phyloP scores from a whole-genome alignment of 2,113 vertebrate species.

The Sphaerodactylus townsendi region DNA sequence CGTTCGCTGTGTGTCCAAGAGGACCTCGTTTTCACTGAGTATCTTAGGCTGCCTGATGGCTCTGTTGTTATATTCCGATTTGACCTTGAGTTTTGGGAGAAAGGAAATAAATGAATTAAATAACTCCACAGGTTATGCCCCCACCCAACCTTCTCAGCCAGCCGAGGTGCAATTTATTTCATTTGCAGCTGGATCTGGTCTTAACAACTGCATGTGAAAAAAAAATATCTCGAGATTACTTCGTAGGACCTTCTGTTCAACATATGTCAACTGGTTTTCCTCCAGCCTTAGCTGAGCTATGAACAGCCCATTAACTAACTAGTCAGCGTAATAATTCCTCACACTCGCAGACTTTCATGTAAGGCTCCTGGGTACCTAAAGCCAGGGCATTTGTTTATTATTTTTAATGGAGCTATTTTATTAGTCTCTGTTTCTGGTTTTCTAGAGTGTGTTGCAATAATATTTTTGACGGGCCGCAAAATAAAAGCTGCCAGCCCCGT shows the following conservation, averaged over 20 bases:
- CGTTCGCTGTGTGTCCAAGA: too few relatives aligned
- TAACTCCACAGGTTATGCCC: too few relatives aligned
- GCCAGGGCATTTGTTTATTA: not conserved
- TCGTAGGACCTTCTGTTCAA: not conserved
- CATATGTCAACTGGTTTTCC: not conserved
- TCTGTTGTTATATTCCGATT: too few relatives aligned
- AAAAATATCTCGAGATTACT: not conserved
- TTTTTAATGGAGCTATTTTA: not conserved
- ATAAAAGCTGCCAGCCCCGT: not conserved
- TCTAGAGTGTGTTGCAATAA: not conserved
- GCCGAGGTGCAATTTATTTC: not conserved
- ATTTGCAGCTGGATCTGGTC: not conserved
- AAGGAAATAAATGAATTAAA: not conserved
- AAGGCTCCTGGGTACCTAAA: not conserved
- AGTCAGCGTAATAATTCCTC: not conserved
- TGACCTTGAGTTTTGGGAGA: too few relatives aligned
- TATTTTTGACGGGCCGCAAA: not conserved
- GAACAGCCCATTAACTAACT: not conserved
- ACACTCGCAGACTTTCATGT: not conserved
- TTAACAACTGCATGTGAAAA: not conserved
- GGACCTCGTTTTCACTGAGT: too few relatives aligned
- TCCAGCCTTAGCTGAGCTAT: not conserved
- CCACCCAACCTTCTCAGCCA: not conserved
- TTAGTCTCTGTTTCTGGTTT: not conserved
- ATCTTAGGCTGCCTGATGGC: too few relatives aligned